Percentiles rank a stretch among this genome's conserved stretches.
Conservation (phyloP, 2,797 vertebrate species). For the Leucoraja ocellata region DNA sequence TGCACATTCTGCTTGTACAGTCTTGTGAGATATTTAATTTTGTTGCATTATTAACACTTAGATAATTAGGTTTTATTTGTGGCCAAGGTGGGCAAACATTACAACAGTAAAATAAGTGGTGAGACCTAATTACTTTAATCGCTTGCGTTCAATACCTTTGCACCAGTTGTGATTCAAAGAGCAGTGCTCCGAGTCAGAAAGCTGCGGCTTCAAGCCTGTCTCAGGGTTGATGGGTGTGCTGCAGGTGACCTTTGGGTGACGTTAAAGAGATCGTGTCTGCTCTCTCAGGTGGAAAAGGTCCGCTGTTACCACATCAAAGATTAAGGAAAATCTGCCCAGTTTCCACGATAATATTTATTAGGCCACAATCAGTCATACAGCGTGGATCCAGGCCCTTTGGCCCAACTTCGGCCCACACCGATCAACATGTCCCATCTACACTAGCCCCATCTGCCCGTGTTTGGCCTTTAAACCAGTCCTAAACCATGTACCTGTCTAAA, state of each 20-base stretch:
- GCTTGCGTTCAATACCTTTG: background rate
- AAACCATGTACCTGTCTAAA: too few species aligned
- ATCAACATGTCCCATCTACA: too few species aligned
- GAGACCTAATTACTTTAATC: background rate
- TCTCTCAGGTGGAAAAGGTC: conserved; percentile 9
- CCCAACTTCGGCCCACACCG: too few species aligned
- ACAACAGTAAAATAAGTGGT: background rate
- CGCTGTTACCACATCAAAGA: background rate
- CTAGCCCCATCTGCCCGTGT: too few species aligned
- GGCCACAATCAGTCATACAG: too few species aligned
- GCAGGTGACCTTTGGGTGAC: background rate
- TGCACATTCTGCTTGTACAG: background rate
- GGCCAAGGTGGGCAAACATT: background rate
- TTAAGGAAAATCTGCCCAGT: background rate
- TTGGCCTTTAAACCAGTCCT: too few species aligned
- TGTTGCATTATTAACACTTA: background rate
- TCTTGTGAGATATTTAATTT: background rate
- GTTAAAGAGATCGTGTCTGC: background rate
- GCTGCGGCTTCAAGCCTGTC: background rate
- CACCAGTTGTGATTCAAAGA: too few species aligned
- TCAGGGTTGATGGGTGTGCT: background rate
- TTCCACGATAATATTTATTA: background rate
- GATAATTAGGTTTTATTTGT: background rate
- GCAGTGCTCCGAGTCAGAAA: background rate
- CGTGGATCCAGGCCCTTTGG: too few species aligned